Percentiles rank a stretch among this genome's conserved stretches.
Conservation (phyloP, 2,888 invertebrate genomes). For the Trachelus stipa region DNA sequence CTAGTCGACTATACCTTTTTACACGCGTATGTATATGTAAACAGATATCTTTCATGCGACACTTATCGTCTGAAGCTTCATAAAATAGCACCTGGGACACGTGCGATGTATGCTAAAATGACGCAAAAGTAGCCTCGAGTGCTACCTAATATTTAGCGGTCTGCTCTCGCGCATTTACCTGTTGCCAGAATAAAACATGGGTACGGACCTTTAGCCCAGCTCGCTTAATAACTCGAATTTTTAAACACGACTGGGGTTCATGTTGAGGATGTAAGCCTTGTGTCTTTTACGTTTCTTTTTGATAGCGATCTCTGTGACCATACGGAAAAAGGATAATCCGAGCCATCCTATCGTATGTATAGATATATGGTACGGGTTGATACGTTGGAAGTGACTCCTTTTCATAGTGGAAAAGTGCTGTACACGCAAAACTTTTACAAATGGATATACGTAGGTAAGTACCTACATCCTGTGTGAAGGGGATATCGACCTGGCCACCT, state of each 20-base stretch:
- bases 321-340: neutral
- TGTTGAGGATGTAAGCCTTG: neutral
- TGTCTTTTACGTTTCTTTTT: neutral
- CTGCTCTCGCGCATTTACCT: conserved; percentile 29
- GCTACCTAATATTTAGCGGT: conserved; percentile 34
- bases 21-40: neutral
- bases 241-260: neutral
- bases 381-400: neutral
- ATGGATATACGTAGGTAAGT: neutral
- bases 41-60: neutral
- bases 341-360: neutral
- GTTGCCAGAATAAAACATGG: conserved; percentile 17
- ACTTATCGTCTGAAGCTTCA: conserved; percentile 37
- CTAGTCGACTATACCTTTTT: neutral
- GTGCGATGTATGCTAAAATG: conserved; percentile 41
- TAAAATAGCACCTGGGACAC: conserved; percentile 36
- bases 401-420: neutral
- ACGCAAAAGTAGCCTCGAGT: neutral
- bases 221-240: neutral
- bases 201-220: neutral
- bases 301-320: neutral
- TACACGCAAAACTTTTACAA: neutral
- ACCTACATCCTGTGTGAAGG: neutral
- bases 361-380: neutral
- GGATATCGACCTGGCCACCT: neutral